Percentiles rank a stretch among this genome's conserved stretches.
Evolutionary conservation across 2,797 vertebrate genomes (phyloP).

Genomic region (Falco concolor): DNA sequence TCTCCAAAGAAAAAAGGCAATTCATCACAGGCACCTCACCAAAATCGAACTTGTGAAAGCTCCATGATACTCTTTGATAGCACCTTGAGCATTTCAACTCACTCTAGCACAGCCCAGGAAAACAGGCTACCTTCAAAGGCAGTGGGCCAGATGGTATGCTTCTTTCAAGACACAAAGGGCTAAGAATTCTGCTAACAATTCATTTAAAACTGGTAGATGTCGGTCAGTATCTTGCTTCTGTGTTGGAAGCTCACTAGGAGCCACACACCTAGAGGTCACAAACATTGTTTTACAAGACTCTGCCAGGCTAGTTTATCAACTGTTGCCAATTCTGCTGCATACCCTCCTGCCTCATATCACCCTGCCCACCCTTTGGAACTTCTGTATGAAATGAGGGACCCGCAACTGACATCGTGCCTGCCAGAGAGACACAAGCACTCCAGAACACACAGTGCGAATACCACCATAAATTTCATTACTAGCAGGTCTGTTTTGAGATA

Average conservation of each 20-base stretch:
- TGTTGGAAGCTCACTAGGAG: background rate
- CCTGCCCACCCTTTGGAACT: background rate
- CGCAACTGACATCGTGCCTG: background rate
- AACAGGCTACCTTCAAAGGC: background rate
- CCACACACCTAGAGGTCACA: background rate
- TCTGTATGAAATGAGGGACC: background rate
- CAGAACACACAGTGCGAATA: background rate
- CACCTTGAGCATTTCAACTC: background rate
- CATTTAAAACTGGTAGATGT: background rate
- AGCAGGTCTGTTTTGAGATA: background rate
- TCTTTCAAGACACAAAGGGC: background rate
- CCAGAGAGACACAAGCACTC: background rate
- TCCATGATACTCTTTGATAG: background rate
- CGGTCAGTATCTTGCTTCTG: background rate
- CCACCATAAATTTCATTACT: background rate
- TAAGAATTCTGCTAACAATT: background rate
- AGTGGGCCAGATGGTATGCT: rapidly evolving
- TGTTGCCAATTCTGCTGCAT: background rate
- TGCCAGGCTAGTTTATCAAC: rapidly evolving
- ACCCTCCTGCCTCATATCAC: background rate
- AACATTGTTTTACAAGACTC: background rate
- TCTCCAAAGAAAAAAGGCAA: background rate
- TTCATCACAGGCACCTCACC: background rate
- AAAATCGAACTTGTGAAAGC: background rate
- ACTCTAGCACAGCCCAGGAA: background rate